Conservation (phyloP, 2,888 invertebrate species). For the Heliconius ethilla region DNA sequence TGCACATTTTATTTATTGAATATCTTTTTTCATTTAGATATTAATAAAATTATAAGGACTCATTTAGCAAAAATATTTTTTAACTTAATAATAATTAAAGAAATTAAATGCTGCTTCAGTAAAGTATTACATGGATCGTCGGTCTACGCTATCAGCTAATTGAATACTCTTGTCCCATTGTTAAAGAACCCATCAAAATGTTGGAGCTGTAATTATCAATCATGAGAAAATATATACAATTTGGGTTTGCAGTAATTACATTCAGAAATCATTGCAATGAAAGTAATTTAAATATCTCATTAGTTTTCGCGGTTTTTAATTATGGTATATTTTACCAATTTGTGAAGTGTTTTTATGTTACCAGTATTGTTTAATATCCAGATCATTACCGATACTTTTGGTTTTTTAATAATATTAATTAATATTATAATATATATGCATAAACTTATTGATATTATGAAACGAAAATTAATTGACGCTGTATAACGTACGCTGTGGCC, state of each 20-base stretch:
- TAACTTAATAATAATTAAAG: background rate
- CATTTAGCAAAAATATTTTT: background rate
- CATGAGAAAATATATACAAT: conserved; percentile 9
- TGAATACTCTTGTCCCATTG: conserved; percentile 24
- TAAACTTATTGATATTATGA: too few species aligned
- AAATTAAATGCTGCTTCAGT: background rate
- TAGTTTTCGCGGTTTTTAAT: background rate
- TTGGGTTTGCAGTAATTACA: conserved; percentile 12
- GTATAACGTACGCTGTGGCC: too few species aligned
- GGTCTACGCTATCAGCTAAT: conserved; percentile 15
- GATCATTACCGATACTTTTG: background rate
- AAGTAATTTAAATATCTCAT: conserved; percentile 25
- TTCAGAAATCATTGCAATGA: conserved; percentile 1
- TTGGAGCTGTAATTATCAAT: background rate
- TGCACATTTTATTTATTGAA: background rate
- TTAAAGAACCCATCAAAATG: conserved; percentile 2
- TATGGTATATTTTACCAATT: background rate
- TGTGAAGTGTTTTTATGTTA: background rate
- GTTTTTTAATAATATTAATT: background rate
- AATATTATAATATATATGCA: background rate
- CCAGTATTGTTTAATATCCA: background rate
- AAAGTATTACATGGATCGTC: background rate
- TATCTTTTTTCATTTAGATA: background rate
- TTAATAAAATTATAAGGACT: background rate
- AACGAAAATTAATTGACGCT: too few species aligned